phyloP scores from a whole-genome alignment of 2,888 invertebrate species.

The Coleophora deauratella region DNA sequence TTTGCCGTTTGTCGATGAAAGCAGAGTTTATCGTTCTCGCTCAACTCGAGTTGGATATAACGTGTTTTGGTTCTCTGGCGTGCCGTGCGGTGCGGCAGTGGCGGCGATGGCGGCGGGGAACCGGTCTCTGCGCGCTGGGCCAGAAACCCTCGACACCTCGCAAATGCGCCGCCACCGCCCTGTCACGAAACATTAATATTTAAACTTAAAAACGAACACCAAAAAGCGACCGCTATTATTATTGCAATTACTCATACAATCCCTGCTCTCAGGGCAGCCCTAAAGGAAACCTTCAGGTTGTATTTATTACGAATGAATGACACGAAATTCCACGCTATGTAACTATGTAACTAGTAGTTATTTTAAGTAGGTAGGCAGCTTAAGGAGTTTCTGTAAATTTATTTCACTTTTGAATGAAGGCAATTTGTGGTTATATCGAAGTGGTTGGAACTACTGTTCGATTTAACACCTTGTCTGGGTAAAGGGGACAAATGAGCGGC shows the following conservation, averaged over 20 bases:
- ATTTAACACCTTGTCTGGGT: conserved; percentile 55
- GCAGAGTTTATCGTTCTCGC: conserved; percentile 61
- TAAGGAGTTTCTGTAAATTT: conserved; percentile 17
- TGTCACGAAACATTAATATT: conserved; percentile 72
- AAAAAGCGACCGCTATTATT: conserved; percentile 49
- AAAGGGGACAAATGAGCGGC: conserved; percentile 56
- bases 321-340: conserved; percentile 26
- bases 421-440: conserved; percentile 41
- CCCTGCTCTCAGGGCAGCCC: conserved; percentile 21
- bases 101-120: conserved; percentile 54
- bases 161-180: conserved; percentile 41
- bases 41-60: conserved; percentile 38
- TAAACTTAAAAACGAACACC: conserved; percentile 51
- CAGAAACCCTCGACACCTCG: conserved; percentile 72
- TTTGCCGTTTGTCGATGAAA: conserved; percentile 45
- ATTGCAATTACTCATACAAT: conserved; percentile 46
- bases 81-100: conserved; percentile 44
- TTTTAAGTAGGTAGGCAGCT: too few relatives aligned
- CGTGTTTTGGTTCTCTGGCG: conserved; percentile 57
- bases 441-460: conserved; percentile 34
- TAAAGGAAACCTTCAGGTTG: conserved; percentile 31
- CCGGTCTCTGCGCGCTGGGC: conserved; percentile 66
- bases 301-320: conserved; percentile 21
- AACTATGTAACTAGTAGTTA: conserved; percentile 28
- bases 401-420: conserved; percentile 28